A percentile compares a stretch with the other conserved stretches of the same genome.
phyloP scores from a whole-genome alignment of 53 echinoderm and acorn worm genomes.

The Actinopyga echinites region DNA sequence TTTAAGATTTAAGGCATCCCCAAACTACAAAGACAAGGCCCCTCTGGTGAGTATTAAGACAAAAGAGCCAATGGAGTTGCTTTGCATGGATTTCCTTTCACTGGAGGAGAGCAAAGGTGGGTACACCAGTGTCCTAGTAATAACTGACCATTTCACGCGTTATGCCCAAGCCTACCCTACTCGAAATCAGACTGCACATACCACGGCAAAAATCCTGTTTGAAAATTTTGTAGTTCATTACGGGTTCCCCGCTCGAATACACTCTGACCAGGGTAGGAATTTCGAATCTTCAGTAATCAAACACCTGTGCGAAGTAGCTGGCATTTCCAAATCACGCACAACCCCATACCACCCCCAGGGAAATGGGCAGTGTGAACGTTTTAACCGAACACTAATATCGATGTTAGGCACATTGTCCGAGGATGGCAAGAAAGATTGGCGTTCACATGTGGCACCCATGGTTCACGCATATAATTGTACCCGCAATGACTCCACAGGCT shows the following conservation, averaged over 20 bases:
- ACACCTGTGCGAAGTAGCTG: conserved; percentile 32
- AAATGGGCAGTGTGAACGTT: conserved; percentile 47
- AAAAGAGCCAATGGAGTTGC: conserved; percentile 27
- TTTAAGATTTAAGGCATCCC: conserved; percentile 3
- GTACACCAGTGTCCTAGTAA: conserved; percentile 50
- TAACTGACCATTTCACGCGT: conserved; percentile 69
- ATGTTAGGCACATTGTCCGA: conserved; percentile 18
- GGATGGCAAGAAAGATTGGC: conserved; percentile 24
- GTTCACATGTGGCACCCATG: conserved; percentile 20
- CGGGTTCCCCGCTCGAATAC: conserved; percentile 63
- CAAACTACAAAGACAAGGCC: conserved; percentile 7
- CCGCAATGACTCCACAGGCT: not conserved
- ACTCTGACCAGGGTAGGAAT: conserved; percentile 64
- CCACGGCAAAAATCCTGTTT: conserved; percentile 56
- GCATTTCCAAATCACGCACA: too few species aligned
- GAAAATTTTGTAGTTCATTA: conserved; percentile 62
- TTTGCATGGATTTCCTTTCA: conserved; percentile 50
- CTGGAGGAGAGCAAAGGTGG: conserved; percentile 48
- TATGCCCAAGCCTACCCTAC: too few species aligned
- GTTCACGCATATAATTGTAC: conserved; percentile 32
- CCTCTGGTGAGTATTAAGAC: conserved; percentile 43
- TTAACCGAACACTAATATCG: conserved; percentile 18
- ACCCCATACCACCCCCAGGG: too few species aligned
- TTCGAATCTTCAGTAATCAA: conserved; percentile 51
- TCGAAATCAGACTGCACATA: conserved; percentile 59